phyloP scores from a whole-genome alignment of 1,140 invertebrate species.

The Galendromus occidentalis region DNA sequence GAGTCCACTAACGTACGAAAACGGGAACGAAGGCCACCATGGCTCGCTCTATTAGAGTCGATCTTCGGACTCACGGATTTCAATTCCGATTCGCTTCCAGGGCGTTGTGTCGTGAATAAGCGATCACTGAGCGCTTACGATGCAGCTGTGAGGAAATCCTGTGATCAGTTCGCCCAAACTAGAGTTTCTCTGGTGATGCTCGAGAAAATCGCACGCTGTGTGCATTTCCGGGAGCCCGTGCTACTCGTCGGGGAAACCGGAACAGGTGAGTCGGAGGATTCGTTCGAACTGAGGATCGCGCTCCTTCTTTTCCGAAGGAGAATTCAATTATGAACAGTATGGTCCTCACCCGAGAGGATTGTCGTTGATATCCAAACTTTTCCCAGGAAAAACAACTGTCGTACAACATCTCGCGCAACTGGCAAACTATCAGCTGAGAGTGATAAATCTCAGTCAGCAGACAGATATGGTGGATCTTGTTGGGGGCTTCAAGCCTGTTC shows the following conservation, averaged over 20 bases:
- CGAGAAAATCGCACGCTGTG: slow-evolving; percentile 62
- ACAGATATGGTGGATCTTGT: slow-evolving; percentile 86
- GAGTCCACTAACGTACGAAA: too few relatives aligned
- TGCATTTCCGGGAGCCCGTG: slow-evolving; percentile 66
- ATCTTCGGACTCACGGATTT: too few relatives aligned
- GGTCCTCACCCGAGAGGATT: too few relatives aligned
- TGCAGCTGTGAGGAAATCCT: not conserved
- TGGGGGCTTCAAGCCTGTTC: slow-evolving; percentile 41
- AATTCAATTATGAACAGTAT: too few relatives aligned
- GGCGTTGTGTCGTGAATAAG: not conserved
- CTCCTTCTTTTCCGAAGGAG: too few relatives aligned
- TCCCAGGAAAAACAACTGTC: slow-evolving; percentile 73
- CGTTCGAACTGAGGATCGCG: too few relatives aligned
- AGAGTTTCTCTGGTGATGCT: slow-evolving; percentile 53
- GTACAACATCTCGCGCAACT: slow-evolving; percentile 75
- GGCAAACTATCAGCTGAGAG: slow-evolving; percentile 51
- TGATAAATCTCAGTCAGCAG: slow-evolving; percentile 99
- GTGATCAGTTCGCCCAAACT: slow-evolving; percentile 24
- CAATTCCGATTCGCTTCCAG: not conserved
- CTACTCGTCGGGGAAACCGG: slow-evolving; percentile 94
- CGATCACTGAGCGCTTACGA: not conserved
- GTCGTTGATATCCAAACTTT: not conserved
- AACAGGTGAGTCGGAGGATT: slow-evolving; percentile 35
- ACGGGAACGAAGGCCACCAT: too few relatives aligned
- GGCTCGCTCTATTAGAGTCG: too few relatives aligned